A percentile compares a stretch with the other conserved stretches of the same genome.
phyloP scores from a whole-genome alignment of 2,888 invertebrate genomes.

The Neuroscelio doddi region DNA sequence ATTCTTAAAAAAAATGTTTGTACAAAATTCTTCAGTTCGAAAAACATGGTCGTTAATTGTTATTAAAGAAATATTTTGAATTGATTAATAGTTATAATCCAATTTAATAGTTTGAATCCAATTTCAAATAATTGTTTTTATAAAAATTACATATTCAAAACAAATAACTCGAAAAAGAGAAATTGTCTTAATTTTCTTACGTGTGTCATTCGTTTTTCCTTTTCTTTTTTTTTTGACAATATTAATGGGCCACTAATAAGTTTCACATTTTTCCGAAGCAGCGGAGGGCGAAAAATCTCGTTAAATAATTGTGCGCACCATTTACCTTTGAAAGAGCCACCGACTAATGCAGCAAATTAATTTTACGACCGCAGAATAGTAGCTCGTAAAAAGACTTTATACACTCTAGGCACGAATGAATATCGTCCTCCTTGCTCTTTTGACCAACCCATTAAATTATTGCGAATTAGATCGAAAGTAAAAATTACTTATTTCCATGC shows the following conservation, averaged over 20 bases:
- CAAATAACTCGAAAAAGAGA: too few relatives aligned
- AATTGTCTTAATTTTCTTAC: not conserved
- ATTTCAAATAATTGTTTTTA: too few relatives aligned
- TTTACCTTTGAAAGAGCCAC: constrained; percentile 40
- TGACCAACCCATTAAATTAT: constrained; percentile 34
- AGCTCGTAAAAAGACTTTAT: constrained; percentile 43
- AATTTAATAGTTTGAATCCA: too few relatives aligned
- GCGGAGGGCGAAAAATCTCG: constrained; percentile 26
- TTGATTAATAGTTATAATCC: too few relatives aligned
- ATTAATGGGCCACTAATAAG: not conserved
- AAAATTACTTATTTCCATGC: constrained; percentile 38
- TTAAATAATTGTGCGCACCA: constrained; percentile 31
- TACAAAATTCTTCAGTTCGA: too few relatives aligned
- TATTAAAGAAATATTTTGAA: too few relatives aligned
- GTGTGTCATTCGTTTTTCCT: not conserved
- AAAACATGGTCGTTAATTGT: too few relatives aligned
- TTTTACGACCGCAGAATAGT: constrained; percentile 44
- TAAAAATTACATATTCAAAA: too few relatives aligned
- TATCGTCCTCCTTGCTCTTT: constrained; percentile 30
- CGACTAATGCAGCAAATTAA: constrained; percentile 46
- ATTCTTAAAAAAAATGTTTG: too few relatives aligned
- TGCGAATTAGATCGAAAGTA: constrained; percentile 29
- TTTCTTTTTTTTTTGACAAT: not conserved
- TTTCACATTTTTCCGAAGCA: constrained; percentile 2
- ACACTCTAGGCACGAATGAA: constrained; percentile 21